Evolutionary conservation across 1,140 invertebrate genomes (phyloP).

Genomic region (Sesamia nonagrioides): DNA sequence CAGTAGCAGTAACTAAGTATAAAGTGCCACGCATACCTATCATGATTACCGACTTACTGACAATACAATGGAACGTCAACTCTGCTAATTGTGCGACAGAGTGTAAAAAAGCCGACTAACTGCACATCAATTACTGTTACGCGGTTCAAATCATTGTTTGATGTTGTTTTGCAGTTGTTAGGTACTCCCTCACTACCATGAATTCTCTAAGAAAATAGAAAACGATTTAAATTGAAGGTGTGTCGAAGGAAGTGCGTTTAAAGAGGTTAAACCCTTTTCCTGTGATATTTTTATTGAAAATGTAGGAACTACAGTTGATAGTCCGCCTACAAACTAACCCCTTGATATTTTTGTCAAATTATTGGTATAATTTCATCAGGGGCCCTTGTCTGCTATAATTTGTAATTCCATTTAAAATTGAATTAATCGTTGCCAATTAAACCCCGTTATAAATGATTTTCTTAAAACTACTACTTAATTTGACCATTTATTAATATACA

Average conservation of each 20-base stretch:
- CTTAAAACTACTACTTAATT: too few relatives aligned
- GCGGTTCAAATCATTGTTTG: constrained; percentile 30
- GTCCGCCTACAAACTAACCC: too few relatives aligned
- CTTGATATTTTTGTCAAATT: too few relatives aligned
- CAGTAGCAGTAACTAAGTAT: not conserved
- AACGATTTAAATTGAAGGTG: not conserved
- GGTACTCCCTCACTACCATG: not conserved
- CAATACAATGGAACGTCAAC: constrained; percentile 46
- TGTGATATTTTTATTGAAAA: too few relatives aligned
- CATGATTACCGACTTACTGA: constrained; percentile 18
- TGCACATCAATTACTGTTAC: constrained; percentile 52
- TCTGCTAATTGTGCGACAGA: constrained; percentile 36
- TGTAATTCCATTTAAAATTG: too few relatives aligned
- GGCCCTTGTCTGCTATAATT: too few relatives aligned
- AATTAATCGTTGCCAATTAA: too few relatives aligned
- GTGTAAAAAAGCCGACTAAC: constrained; percentile 40
- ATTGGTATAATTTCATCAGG: too few relatives aligned
- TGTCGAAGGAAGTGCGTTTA: not conserved
- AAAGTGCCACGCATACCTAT: constrained; percentile 44
- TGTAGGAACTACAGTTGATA: too few relatives aligned
- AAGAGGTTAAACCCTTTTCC: not conserved
- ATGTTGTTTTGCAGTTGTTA: not conserved
- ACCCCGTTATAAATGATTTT: too few relatives aligned
- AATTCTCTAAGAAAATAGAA: not conserved
- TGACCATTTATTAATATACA: too few relatives aligned